Conservation (phyloP, 2,888 invertebrate species). For the Platypus cylindrus region DNA sequence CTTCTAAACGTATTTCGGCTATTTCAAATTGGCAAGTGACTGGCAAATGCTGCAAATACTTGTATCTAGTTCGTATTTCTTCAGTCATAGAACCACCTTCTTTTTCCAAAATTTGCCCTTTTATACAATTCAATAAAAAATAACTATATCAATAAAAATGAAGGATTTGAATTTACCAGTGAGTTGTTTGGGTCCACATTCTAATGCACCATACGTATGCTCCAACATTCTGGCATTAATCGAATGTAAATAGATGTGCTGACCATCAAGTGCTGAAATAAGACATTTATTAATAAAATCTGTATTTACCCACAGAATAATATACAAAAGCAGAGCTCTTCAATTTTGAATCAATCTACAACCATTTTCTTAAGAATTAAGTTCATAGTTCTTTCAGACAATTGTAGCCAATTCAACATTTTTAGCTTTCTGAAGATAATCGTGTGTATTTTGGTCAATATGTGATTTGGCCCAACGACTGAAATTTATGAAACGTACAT, state of each 20-base stretch:
- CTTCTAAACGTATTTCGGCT: constrained; percentile 70
- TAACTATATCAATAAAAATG: background rate
- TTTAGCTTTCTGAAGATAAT: background rate
- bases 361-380: no score
- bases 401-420: background rate
- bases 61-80: constrained; percentile 60
- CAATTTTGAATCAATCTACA: no score
- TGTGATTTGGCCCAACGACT: no score
- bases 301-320: no score
- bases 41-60: constrained; percentile 78
- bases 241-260: constrained; percentile 82
- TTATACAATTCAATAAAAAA: constrained; percentile 1
- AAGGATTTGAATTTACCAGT: constrained; percentile 42
- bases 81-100: constrained; percentile 77
- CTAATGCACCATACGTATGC: constrained; percentile 70
- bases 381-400: no score
- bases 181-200: constrained; percentile 60
- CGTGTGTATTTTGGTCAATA: no score
- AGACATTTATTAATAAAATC: background rate
- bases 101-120: constrained; percentile 62
- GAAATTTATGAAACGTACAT: constrained; percentile 41
- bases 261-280: constrained; percentile 71
- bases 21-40: constrained; percentile 82
- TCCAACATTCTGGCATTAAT: constrained; percentile 83
- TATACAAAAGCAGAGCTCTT: no score